Conservation (phyloP, 2,888 invertebrate species). For the Petrolisthes manimaculis region DNA sequence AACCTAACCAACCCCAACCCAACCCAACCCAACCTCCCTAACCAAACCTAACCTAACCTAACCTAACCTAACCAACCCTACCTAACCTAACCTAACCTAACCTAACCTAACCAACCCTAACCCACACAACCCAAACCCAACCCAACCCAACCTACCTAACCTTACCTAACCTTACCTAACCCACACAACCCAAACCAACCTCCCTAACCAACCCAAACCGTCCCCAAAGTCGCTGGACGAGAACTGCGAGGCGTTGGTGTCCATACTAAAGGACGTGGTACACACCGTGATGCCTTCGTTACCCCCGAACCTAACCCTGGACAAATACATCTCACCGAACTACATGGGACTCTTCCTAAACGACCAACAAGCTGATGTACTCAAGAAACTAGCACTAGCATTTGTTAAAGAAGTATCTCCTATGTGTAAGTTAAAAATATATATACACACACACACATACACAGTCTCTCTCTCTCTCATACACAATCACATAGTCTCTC, state of each 20-base stretch:
- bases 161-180: conserved; percentile 58
- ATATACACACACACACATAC: too few species aligned
- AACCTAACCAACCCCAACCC: not conserved
- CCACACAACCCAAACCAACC: conserved; percentile 75
- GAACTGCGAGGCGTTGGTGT: conserved; percentile 68
- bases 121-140: conserved; percentile 71
- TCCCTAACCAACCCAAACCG: conserved; percentile 68
- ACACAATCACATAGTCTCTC: too few species aligned
- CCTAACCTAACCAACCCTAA: not conserved
- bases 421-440: not conserved
- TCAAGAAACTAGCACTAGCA: conserved; percentile 76
- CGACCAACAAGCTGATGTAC: conserved; percentile 83
- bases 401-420: conserved; percentile 35
- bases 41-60: not conserved
- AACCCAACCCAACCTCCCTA: not conserved
- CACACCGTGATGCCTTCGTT: conserved; percentile 77
- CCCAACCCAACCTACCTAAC: conserved; percentile 35
- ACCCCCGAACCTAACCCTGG: conserved; percentile 69
- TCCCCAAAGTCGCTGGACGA: conserved; percentile 68
- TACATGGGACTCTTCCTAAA: conserved; percentile 92
- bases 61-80: not conserved
- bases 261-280: conserved; percentile 74
- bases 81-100: not conserved
- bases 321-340: conserved; percentile 87
- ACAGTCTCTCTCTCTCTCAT: too few species aligned